These are phyloP conservation scores for Drosophila dunni DNA, from an alignment of 1,140 invertebrate genomes.

Conservation along the genomic window DNA sequence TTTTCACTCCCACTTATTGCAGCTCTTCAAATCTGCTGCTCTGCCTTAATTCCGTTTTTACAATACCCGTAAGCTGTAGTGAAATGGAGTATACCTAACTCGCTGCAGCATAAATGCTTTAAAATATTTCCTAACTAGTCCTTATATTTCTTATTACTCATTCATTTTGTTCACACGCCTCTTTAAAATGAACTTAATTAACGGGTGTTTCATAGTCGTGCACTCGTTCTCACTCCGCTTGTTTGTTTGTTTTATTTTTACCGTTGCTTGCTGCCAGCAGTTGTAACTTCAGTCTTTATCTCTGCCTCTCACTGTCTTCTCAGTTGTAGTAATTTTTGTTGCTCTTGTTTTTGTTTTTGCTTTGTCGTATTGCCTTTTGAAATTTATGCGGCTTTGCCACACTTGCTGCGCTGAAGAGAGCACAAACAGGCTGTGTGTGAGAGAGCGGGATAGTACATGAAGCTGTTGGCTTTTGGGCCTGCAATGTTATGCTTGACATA, in stretches of 20 bases:
- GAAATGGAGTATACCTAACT: no score
- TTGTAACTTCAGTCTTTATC: neutral
- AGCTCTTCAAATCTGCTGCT: neutral
- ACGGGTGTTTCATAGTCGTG: neutral
- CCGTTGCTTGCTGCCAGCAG: neutral
- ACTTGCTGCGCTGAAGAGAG: neutral
- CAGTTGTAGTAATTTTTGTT: no score
- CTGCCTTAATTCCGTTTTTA: neutral
- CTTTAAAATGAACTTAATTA: no score
- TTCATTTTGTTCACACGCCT: no score
- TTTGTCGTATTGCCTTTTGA: conserved; percentile 9
- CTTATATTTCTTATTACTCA: no score
- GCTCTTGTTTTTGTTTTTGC: neutral
- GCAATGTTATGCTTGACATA: conserved; percentile 42
- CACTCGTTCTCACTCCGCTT: neutral
- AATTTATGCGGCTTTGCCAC: conserved; percentile 26
- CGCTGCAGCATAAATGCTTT: no score
- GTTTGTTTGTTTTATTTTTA: neutral
- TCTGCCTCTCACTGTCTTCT: neutral
- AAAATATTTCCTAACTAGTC: no score
- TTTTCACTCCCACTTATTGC: neutral
- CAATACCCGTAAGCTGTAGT: neutral
- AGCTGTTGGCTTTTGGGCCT: neutral
- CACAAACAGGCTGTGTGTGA: no score
- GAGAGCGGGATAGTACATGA: neutral